Base-by-base conservation (phyloP, 2,888 invertebrate genomes). In the Noctua comes region DNA sequence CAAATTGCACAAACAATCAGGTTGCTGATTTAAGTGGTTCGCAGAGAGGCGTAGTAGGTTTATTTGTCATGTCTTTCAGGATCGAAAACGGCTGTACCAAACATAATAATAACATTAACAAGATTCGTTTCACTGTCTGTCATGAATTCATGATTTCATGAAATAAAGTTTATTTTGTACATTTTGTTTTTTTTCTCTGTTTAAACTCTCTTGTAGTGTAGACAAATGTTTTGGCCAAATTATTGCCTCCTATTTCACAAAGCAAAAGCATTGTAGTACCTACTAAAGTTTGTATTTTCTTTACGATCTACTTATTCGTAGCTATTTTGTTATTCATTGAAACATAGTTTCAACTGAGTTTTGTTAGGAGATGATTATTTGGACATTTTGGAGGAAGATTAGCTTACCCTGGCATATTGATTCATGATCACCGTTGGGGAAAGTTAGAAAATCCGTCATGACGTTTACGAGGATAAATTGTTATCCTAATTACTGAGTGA, bases 381-480 rank as follows among this genome's bases (percentile, higher is more conserved):
- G 16, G 16, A 48, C 65, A 66, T 27, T 13, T 46, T 18, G 36
- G 11, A 71, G 16, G 21, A 46, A 76, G 16, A 46, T 71, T 6
- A 54, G 21, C 21, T 70, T 36, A 18, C 16, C 57, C 18, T 59
- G 18, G 3, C 31, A 36, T 40, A 59, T 59, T 82, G 76, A 75
- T 82, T 68, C 40, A 68, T 64, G 46, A 2, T 40, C 27, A n/a
- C 68, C 46, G 73, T 81, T 51, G 21, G 51, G 51, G 31, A 85
- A 85, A 85, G 62, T 80, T 74, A 62, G 21, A 57, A 76, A 76
- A 76, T 82, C 31, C 65, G 31, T 43, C 46, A 31, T 62, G 64
- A 62, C 72, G 54, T 65, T 73, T 59, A 74, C 66, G 24, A 81
- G 86, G 82, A 83, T 59, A 85, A 76, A 76, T 69, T 66, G 66